phyloP scores from a whole-genome alignment of 2,888 invertebrate species.

The Coleophora deauratella region DNA sequence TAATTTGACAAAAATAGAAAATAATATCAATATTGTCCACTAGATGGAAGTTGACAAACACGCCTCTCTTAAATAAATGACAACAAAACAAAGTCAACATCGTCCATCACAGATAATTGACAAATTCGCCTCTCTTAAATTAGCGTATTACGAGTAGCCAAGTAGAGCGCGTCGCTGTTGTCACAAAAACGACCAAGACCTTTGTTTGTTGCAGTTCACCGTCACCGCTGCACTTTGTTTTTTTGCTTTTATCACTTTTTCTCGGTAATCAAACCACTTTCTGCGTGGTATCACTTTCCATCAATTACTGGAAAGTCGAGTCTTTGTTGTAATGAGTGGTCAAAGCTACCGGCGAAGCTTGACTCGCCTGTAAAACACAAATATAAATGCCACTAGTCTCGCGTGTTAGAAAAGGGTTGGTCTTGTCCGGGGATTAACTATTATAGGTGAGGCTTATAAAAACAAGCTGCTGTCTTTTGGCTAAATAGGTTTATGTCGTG shows the following conservation, averaged over 20 bases:
- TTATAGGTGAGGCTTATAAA: constrained; percentile 32
- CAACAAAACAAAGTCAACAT: constrained; percentile 14
- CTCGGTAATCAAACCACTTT: constrained; percentile 29
- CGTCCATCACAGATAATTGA: constrained; percentile 28
- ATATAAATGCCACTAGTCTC: constrained; percentile 8
- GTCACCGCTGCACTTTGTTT: constrained; percentile 33
- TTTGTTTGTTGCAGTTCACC: constrained; percentile 31
- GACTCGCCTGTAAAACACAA: constrained; percentile 3
- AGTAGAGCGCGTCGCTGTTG: constrained; percentile 39
- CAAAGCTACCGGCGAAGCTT: not conserved
- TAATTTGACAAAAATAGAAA: too few relatives aligned
- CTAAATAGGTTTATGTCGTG: constrained; percentile 45
- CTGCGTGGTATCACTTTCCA: constrained; percentile 44
- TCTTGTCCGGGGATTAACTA: constrained; percentile 24
- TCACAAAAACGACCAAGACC: constrained; percentile 23
- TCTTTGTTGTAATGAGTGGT: constrained; percentile 9
- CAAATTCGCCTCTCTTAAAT: constrained; percentile 30
- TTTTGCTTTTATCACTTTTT: constrained; percentile 31
- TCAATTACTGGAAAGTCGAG: constrained; percentile 33
- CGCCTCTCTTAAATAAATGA: not conserved
- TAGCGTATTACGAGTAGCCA: constrained; percentile 32
- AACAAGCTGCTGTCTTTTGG: constrained; percentile 27
- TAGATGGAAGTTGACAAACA: too few relatives aligned
- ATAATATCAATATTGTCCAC: too few relatives aligned
- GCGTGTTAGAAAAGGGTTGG: constrained; percentile 51